phyloP scores from a whole-genome alignment of 2,113 vertebrate species.

The Barbus barbus region DNA sequence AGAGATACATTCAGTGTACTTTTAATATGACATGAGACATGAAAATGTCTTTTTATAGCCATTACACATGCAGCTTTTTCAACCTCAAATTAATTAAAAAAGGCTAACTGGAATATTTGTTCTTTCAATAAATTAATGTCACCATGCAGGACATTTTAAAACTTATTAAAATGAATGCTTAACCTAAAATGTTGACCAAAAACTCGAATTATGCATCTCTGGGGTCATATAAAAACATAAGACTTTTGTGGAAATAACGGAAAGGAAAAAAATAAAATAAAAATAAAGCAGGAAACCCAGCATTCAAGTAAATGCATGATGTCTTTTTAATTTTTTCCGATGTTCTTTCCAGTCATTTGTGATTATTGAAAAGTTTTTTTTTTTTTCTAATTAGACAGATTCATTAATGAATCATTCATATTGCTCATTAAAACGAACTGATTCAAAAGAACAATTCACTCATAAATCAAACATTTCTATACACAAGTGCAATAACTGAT shows the following conservation, averaged over 20 bases:
- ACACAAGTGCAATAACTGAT: not conserved
- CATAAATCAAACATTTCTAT: not conserved
- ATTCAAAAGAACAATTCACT: not conserved
- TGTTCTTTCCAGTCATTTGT: too few species aligned
- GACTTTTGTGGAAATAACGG: too few species aligned
- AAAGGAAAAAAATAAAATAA: too few species aligned
- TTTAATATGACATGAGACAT: too few species aligned
- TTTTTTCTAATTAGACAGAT: not conserved
- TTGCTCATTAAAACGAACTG: not conserved
- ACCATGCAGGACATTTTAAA: not conserved
- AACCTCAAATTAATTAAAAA: not conserved
- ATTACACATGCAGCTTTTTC: not conserved
- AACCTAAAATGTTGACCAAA: not conserved
- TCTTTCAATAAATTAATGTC: not conserved
- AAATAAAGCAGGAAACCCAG: too few species aligned
- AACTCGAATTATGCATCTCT: not conserved
- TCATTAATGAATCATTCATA: not conserved
- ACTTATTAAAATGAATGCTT: not conserved
- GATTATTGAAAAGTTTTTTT: not conserved
- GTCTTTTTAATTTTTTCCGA: too few species aligned
- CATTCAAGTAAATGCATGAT: too few species aligned
- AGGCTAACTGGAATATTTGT: slow-evolving; percentile 5
- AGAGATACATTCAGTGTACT: too few species aligned
- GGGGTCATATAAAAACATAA: not conserved
- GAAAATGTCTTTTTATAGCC: too few species aligned